Conservation (phyloP, 30 jellyfish, hydroid and myxozoan genomes). For the Hydractinia echinata region DNA sequence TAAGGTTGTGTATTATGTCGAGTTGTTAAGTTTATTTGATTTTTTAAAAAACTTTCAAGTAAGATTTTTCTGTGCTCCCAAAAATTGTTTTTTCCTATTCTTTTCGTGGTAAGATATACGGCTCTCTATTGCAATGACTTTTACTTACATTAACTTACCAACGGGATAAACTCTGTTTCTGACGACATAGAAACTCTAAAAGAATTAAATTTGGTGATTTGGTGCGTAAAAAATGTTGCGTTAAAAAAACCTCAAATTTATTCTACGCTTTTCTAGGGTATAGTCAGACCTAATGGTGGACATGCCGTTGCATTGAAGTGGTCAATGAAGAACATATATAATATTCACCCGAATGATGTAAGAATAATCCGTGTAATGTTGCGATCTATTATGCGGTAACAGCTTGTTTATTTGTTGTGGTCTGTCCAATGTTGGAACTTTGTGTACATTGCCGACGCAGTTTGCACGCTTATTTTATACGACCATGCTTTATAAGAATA, state of each 20-base stretch:
- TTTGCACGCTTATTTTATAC: no score
- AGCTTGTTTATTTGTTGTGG: no score
- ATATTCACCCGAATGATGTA: constrained; percentile 71
- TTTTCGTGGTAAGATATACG: no score
- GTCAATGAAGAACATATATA: constrained; percentile 73
- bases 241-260: not conserved
- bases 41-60: no score
- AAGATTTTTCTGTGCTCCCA: no score
- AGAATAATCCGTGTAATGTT: not conserved
- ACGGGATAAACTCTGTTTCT: not conserved
- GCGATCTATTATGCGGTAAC: not conserved
- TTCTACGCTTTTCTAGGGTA: constrained; percentile 47
- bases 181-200: not conserved
- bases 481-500: no score
- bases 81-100: no score
- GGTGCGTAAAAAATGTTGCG: not conserved
- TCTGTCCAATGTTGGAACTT: no score
- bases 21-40: no score
- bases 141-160: not conserved
- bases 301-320: constrained; percentile 97
- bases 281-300: constrained; percentile 82
- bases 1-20: constrained; percentile 42
- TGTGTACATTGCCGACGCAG: no score
- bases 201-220: not conserved
- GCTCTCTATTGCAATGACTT: no score